Percentiles rank a stretch among this genome's conserved stretches.
phyloP scores from a whole-genome alignment of 2,888 invertebrate species.

The Mythimna lalbum region DNA sequence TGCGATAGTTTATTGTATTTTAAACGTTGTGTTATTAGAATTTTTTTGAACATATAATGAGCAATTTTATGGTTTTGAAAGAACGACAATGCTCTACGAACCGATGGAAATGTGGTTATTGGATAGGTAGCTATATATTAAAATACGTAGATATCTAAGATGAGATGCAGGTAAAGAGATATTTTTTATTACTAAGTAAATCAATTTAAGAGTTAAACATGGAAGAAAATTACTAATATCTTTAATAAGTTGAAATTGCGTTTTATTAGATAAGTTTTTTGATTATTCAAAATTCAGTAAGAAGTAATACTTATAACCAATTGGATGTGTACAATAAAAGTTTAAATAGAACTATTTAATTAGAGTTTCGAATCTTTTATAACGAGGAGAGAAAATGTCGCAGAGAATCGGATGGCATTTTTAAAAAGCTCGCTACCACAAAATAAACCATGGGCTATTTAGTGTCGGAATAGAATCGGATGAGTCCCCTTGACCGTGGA shows the following conservation, averaged over 20 bases:
- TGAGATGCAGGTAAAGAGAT: neutral
- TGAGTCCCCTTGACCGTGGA: conserved; percentile 81
- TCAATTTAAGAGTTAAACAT: neutral
- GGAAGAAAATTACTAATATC: no score
- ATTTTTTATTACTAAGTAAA: neutral
- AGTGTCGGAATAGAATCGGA: conserved; percentile 83
- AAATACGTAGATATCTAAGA: no score
- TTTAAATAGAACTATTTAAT: conserved; percentile 18
- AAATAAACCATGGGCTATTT: conserved; percentile 84
- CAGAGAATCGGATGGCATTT: conserved; percentile 70
- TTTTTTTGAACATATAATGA: conserved; percentile 66
- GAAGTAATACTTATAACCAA: neutral
- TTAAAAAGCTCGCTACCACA: conserved; percentile 79
- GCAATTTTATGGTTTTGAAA: conserved; percentile 63
- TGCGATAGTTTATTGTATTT: conserved; percentile 87
- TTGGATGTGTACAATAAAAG: neutral
- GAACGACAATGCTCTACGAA: conserved; percentile 12
- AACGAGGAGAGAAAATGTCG: conserved; percentile 54
- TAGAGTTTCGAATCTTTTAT: conserved; percentile 41
- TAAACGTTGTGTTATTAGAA: conserved; percentile 71
- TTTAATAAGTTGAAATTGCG: neutral
- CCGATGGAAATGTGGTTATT: neutral
- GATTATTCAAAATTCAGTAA: neutral
- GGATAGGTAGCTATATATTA: neutral
- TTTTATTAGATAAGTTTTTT: neutral